Base-by-base conservation (phyloP, 2,888 invertebrate species). In the Brachypalpus laphriformis region DNA sequence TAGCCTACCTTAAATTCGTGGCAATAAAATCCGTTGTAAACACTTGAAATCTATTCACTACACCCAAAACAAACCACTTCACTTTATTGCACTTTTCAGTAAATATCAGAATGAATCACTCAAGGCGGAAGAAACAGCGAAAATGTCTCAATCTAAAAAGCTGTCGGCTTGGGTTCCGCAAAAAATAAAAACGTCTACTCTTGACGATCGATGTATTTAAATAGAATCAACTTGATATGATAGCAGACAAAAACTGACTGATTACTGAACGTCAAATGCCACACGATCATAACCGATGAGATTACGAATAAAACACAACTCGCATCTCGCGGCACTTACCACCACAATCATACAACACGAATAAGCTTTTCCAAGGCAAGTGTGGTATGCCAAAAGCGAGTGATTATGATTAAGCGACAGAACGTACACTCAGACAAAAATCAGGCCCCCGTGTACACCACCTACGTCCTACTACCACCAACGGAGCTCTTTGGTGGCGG, bases 191-290 rank as follows among this genome's bases (percentile, higher is more conserved):
- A 65, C 65, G 49, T 65, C 28, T 57, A 65, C 34, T 42, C 31
- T 25, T 57, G 57, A 72, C 22, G 18, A 9, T 25, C 37, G 63
- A n/a, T 71, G 47, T 28, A 37, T 8, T 34, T 16, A 14, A 61
- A 45, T 1, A 34, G 75, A 63, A 37, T 34, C 81, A 63, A 70
- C 70, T 82, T 75, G 63, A 49, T 42, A 18, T 63, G 47, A 63
- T 49, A 40, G 49, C 49, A 68, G 68, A 72, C 78, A 25, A 56
- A 74, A 57, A 65, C 78, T 74, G 80, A 78, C 83, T 83, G 83
- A 83, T 80, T 83, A 65, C 66, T 83, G 56, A 80, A 74, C 66
- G 49, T 51, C 51, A 51, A 49, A 59, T 51, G 57, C 37, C 51
- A 56, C 25, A 63, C 34, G 80, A 83, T 83, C 80, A 54, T 59